Evolutionary conservation across 2,113 vertebrate genomes (phyloP).

Genomic region (Sinosuthora webbiana): DNA sequence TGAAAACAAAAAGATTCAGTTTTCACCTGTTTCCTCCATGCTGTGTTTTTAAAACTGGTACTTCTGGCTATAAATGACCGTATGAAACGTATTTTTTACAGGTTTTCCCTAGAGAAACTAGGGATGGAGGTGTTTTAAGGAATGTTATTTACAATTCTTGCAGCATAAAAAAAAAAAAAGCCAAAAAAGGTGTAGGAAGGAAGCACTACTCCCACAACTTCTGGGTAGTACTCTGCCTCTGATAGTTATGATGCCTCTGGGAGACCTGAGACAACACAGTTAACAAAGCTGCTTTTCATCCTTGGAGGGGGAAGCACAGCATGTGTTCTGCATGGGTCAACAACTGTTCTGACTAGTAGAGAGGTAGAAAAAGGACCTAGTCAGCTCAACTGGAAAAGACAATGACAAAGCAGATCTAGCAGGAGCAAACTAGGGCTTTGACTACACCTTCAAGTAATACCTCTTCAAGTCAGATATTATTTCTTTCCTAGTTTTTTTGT

Average conservation of each 20-base stretch:
- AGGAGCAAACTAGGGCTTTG: not conserved
- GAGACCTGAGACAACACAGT: not conserved
- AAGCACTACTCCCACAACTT: not conserved
- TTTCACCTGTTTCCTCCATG: not conserved
- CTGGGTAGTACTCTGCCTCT: not conserved
- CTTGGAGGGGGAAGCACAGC: not conserved
- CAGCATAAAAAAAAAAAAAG: not conserved
- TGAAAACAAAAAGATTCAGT: not conserved
- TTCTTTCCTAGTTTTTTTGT: not conserved
- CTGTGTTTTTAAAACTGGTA: not conserved
- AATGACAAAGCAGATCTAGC: not conserved
- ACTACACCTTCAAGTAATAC: not conserved
- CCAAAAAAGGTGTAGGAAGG: not conserved
- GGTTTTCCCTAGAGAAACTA: not conserved
- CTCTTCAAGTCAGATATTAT: not conserved
- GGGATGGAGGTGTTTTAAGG: not conserved
- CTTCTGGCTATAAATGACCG: not conserved
- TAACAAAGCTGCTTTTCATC: not conserved
- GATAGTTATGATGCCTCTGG: not conserved
- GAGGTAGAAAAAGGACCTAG: not conserved
- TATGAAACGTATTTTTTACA: not conserved
- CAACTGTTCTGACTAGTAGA: not conserved
- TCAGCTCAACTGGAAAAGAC: not conserved
- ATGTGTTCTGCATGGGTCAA: not conserved
- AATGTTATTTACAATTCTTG: not conserved